Percentiles rank a stretch among this genome's conserved stretches.
Conservation (phyloP, 2,113 vertebrate genomes). For the Phycodurus eques region DNA sequence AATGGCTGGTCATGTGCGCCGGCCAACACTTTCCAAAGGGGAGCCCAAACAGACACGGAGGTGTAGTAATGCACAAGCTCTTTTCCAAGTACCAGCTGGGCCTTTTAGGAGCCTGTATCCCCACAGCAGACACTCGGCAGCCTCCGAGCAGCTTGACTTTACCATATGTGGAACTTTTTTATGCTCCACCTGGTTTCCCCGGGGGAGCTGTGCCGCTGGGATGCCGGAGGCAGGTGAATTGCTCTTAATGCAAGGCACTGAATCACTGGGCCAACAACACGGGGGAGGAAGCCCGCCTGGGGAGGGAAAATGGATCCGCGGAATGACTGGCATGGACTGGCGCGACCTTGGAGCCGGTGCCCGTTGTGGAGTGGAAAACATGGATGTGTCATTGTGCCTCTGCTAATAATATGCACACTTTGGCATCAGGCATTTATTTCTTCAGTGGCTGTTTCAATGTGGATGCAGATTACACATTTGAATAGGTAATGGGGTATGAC, state of each 20-base stretch:
- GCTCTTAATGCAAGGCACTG: constrained; percentile 99
- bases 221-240: constrained; percentile 99
- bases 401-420: constrained; percentile 38
- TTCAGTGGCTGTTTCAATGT: constrained; percentile 8
- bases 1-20: constrained; percentile 97
- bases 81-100: constrained; percentile 99
- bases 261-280: constrained; percentile 98
- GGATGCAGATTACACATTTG: constrained; percentile 11
- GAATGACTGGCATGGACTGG: constrained; percentile 90
- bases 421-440: constrained; percentile 45
- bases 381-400: constrained; percentile 73
- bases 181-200: constrained; percentile 95
- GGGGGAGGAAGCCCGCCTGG: constrained; percentile 92
- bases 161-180: constrained; percentile 99
- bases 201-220: constrained; percentile 88
- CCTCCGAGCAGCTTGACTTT: constrained; percentile 99
- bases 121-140: constrained; percentile 98
- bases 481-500: constrained; percentile 14
- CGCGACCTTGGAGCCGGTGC: constrained; percentile 90
- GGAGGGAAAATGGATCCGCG: constrained; percentile 96
- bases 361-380: constrained; percentile 78
- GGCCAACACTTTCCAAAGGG: constrained; percentile 99
- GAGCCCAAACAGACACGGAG: constrained; percentile 96
- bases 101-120: constrained; percentile 98
- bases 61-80: constrained; percentile 99